These are phyloP conservation scores for Aldrovandia affinis DNA, from an alignment of 2,797 vertebrate genomes.

Conservation along the genomic window DNA sequence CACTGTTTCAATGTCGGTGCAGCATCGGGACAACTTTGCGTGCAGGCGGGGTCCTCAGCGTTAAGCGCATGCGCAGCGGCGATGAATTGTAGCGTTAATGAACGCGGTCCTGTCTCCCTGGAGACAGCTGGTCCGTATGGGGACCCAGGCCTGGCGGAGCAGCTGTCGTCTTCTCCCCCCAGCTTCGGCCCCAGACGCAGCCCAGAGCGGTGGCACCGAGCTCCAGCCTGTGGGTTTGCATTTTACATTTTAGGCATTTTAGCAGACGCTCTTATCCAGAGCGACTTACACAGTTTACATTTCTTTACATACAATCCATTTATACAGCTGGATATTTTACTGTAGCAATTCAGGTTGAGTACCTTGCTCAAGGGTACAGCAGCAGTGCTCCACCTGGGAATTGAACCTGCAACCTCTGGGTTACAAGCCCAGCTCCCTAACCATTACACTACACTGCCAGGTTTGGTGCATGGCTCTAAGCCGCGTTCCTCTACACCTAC, in stretches of 20 bases:
- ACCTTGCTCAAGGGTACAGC: no score
- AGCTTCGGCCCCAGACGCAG: background rate
- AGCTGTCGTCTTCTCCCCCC: conserved; percentile 22
- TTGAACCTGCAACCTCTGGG: no score
- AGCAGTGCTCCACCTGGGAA: background rate
- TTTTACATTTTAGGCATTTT: no score
- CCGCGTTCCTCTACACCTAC: background rate
- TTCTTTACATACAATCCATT: no score
- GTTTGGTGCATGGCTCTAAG: background rate
- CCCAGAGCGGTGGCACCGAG: background rate
- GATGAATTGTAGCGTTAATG: conserved; percentile 33
- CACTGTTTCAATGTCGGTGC: background rate
- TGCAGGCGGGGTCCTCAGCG: background rate
- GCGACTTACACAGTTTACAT: no score
- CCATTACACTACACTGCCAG: no score
- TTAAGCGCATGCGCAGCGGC: conserved; percentile 11
- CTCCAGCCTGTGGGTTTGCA: background rate
- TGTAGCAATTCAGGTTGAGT: no score
- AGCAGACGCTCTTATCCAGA: no score
- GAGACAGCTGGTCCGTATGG: conserved; percentile 34
- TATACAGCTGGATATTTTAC: no score
- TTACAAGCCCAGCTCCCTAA: no score
- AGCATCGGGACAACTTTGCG: background rate
- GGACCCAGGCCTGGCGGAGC: background rate
- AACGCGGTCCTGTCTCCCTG: conserved; percentile 25